Base-by-base conservation (phyloP, 1,140 invertebrate species). In the Drosophila bocki region DNA sequence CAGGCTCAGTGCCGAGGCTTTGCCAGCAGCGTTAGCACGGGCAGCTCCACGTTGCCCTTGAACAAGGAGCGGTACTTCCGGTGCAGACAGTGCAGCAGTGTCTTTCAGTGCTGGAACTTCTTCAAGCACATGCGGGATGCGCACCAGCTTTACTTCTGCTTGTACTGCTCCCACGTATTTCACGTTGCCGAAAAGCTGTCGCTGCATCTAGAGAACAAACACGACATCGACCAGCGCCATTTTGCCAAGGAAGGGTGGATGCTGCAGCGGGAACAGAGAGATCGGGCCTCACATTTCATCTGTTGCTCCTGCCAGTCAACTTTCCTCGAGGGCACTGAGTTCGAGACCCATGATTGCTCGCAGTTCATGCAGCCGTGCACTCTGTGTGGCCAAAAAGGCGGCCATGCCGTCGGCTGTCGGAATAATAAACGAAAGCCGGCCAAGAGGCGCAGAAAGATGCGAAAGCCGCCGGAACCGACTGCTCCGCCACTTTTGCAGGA, bases 61-160 rank as follows among this genome's bases (percentile, higher is more conserved):
- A 87, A 80, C 35, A 78, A 75, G 44, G 83, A 90, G 44, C 78
- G 81, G 0, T 91, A 96, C 93, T 96, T 96, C 59, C 97, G 96
- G 77, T 97, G 96, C 91, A 95, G 95, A 11, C 95, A 95, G 1
- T 97, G 96, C 91, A 95, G 95, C 29, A 96, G 95, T 3, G 97
- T 97, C 78, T 97, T 96, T 93, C 96, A 97, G 93, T 96, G 96
- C 76, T 97, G 96, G 96, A 96, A 97, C 93, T 93, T 97, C 33
- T 97, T 97, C 91, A 91, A 96, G 12, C 96, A 97, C 78, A 97
- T 97, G 95, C 93, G 95, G 51, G 96, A 97, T 76, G 94, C 95
- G 19, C 96, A 97, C 90, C 95, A 95, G 70, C 94, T 96, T 42
- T 96, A 95, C 82, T 96, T 97, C 75, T 97, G 96, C 87, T 91